Base-by-base conservation (phyloP, 1,140 invertebrate genomes). In the Sinella curviseta region DNA sequence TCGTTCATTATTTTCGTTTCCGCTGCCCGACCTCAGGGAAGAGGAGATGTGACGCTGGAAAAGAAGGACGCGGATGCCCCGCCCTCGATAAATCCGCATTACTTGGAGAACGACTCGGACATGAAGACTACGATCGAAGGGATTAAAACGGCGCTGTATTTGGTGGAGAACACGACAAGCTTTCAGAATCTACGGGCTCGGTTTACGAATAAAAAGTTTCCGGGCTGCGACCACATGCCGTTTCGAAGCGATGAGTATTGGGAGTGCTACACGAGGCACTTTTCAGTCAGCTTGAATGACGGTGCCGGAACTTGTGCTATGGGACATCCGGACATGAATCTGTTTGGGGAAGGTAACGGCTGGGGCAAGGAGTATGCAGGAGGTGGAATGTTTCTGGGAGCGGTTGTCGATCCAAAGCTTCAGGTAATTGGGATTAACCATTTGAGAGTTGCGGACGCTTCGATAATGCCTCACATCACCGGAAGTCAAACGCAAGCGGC, bases 261-360 rank as follows among this genome's bases (percentile, higher is more conserved):
- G 92, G 94, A 94, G 84, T 96, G 94, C 84, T 92, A 94, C 84
- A 94, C 94, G 20, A 87, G 94, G n/a, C 94, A 94, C 31, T 93
- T 95, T 74, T 92, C 94, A 0, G 94, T 95, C 92, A 95, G 94
- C 3, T 93, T 96, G 78, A 95, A 95, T 85, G 87, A 88, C 81
- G 85, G 84, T 0, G 85, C 84, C 0, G 87, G 88, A 39, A 65
- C 93, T 0, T 91, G 92, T 28, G 94, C 94, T 86, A 96, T 97
- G 94, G 95, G 95, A 14, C 73, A 74, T 31, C 75, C 67, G 0
- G 14, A 77, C 24, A 80, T 80, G 75, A 54, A 30, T 24, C 24
- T 65, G 24, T 65, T 65, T 65, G 78, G 78, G 36, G 26, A 74
- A 20, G 74, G 39, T 26, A 70, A 31, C 8, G 65, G 65, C 2